A percentile compares a stretch with the other conserved stretches of the same genome.
phyloP scores from a whole-genome alignment of 2,888 invertebrate genomes.

The Teleogryllus oceanicus region DNA sequence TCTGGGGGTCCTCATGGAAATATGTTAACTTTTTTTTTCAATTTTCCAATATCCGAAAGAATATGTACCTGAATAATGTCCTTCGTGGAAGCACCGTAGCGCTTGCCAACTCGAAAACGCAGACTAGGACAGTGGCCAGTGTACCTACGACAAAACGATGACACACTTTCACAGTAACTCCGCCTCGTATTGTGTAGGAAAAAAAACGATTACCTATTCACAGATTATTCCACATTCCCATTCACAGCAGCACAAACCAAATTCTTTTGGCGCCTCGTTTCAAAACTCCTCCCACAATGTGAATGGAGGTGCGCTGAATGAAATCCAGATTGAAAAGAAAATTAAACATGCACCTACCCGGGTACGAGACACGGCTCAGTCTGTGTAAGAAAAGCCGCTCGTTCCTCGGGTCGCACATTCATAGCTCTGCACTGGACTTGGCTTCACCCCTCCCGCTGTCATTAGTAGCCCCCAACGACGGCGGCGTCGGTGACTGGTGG shows the following conservation, averaged over 20 bases:
- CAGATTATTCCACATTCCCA: constrained; percentile 3
- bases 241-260: not conserved
- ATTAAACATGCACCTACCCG: constrained; percentile 53
- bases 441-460: not conserved
- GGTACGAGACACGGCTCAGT: constrained; percentile 49
- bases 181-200: not conserved
- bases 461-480: not conserved
- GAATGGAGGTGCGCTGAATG: too few relatives aligned
- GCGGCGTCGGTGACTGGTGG: constrained; percentile 6
- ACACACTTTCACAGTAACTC: not conserved
- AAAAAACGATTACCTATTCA: constrained; percentile 29
- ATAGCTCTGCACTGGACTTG: not conserved
- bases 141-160: constrained; percentile 52
- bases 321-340: not conserved
- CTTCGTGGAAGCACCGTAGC: constrained; percentile 66
- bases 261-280: not conserved
- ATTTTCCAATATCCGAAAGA: not conserved
- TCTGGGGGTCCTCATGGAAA: too few relatives aligned
- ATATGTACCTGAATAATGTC: constrained; percentile 58
- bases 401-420: constrained; percentile 25
- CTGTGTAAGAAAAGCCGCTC: constrained; percentile 26
- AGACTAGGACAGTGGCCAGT: constrained; percentile 70
- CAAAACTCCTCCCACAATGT: too few relatives aligned
- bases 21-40: too few relatives aligned
- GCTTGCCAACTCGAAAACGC: constrained; percentile 66